Percentiles rank a stretch among this genome's conserved stretches.
These are phyloP conservation scores for Peromyscus eremicus DNA, from an alignment of 2,797 vertebrate genomes.

Conservation along the genomic window DNA sequence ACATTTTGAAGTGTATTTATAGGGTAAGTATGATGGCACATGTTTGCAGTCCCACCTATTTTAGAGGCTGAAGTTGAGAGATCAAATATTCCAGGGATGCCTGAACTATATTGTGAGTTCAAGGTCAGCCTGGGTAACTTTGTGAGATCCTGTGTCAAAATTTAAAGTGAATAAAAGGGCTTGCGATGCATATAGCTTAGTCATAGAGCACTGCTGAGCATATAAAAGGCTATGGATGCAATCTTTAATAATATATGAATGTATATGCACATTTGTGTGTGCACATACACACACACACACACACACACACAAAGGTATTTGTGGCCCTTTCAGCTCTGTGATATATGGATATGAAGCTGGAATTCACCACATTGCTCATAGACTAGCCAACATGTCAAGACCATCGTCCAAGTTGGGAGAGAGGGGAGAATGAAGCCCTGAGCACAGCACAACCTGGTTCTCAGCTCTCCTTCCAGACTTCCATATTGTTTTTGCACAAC, in stretches of 20 bases:
- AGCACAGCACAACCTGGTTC: neutral
- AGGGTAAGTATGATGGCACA: neutral
- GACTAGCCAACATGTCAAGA: neutral
- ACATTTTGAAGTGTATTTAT: neutral
- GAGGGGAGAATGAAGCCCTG: neutral
- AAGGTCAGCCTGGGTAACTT: neutral
- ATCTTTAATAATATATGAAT: neutral
- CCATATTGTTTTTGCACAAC: no score
- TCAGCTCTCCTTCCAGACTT: accelerated
- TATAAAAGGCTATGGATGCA: neutral
- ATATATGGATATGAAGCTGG: accelerated
- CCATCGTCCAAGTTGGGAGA: neutral
- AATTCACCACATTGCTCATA: neutral
- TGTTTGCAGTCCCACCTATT: neutral
- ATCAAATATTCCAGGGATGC: no score
- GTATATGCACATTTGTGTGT: neutral
- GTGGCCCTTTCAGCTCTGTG: no score
- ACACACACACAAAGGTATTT: neutral
- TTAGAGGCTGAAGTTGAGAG: neutral
- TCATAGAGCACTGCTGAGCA: neutral
- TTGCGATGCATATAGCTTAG: neutral
- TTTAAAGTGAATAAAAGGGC: neutral
- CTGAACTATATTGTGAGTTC: neutral
- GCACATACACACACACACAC: neutral
- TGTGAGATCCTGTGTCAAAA: neutral